A percentile compares a stretch with the other conserved stretches of the same genome.
Evolutionary conservation across 2,113 vertebrate genomes (phyloP).

Genomic region (Potamarius usumacintae): DNA sequence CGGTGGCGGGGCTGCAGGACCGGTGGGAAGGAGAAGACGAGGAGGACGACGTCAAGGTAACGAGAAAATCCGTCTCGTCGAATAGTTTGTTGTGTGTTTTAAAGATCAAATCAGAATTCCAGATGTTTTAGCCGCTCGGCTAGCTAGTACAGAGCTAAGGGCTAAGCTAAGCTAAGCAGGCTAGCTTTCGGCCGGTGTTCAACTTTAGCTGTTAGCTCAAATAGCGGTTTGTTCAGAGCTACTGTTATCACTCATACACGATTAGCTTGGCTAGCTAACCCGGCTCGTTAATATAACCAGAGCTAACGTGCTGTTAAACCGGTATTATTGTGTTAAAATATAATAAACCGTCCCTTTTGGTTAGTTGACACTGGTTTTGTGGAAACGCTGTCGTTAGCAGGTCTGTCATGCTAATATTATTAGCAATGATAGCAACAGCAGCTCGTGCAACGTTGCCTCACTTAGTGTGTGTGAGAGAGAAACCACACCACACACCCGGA

Average conservation of each 20-base stretch:
- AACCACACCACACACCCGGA: not conserved
- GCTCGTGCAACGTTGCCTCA: not conserved
- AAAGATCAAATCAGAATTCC: not conserved
- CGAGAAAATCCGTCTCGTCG: no score
- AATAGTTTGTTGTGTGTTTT: not conserved
- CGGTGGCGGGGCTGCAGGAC: slow-evolving; percentile 57
- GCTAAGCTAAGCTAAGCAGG: not conserved
- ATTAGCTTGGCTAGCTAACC: not conserved
- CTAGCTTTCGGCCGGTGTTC: not conserved
- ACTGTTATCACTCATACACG: not conserved
- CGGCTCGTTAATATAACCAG: no score
- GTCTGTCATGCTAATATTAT: not conserved
- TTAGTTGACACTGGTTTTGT: not conserved
- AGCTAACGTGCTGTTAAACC: not conserved
- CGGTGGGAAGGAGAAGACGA: slow-evolving; percentile 77
- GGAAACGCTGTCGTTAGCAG: not conserved
- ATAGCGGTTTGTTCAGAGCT: not conserved
- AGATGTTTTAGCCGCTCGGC: slow-evolving; percentile 17
- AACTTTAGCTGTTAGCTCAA: not conserved
- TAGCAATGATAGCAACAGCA: not conserved
- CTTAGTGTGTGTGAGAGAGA: not conserved
- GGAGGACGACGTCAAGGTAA: slow-evolving; percentile 80
- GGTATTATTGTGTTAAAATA: not conserved
- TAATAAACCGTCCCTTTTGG: not conserved
- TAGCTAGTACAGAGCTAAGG: not conserved